Conservation (phyloP, 2,113 vertebrate genomes). For the Cheilinus undulatus region DNA sequence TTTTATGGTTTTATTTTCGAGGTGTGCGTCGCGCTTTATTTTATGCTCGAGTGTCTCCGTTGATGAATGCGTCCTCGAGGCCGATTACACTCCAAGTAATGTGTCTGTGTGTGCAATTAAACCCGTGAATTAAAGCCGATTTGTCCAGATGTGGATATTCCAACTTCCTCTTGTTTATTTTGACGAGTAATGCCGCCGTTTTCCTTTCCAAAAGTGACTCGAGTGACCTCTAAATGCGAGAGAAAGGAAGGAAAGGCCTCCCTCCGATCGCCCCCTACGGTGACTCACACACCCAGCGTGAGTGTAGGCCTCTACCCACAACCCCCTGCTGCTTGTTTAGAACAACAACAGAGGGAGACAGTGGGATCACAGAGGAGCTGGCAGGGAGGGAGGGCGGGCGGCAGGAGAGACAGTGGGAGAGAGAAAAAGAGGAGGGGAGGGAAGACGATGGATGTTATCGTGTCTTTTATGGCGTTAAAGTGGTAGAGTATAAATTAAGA, state of each 20-base stretch:
- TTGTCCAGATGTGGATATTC: neutral
- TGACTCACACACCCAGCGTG: conserved; percentile 75
- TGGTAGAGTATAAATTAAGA: neutral
- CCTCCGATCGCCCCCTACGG: conserved; percentile 25
- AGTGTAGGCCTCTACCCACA: conserved; percentile 74
- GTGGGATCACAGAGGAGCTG: conserved; percentile 67
- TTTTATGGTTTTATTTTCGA: conserved; percentile 48
- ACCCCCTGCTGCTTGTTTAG: conserved; percentile 82
- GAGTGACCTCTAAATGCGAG: conserved; percentile 40
- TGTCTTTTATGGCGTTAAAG: neutral
- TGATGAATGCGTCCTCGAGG: conserved; percentile 61
- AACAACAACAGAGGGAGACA: conserved; percentile 76
- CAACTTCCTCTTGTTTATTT: no score
- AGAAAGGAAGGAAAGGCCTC: conserved; percentile 12
- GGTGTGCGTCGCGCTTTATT: conserved; percentile 52
- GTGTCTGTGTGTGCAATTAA: conserved; percentile 65
- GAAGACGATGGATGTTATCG: conserved; percentile 24
- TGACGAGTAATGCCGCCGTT: neutral
- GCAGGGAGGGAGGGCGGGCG: conserved; percentile 45
- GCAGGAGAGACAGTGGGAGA: conserved; percentile 61
- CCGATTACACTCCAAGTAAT: conserved; percentile 48
- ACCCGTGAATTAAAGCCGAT: conserved; percentile 38
- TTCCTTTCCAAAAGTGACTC: no score
- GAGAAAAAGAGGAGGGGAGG: conserved; percentile 47
- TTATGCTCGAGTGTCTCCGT: conserved; percentile 58